Percentiles rank a stretch among this genome's conserved stretches.
Evolutionary conservation across 2,797 vertebrate genomes (phyloP).

Genomic region (Manis crassicaudata): DNA sequence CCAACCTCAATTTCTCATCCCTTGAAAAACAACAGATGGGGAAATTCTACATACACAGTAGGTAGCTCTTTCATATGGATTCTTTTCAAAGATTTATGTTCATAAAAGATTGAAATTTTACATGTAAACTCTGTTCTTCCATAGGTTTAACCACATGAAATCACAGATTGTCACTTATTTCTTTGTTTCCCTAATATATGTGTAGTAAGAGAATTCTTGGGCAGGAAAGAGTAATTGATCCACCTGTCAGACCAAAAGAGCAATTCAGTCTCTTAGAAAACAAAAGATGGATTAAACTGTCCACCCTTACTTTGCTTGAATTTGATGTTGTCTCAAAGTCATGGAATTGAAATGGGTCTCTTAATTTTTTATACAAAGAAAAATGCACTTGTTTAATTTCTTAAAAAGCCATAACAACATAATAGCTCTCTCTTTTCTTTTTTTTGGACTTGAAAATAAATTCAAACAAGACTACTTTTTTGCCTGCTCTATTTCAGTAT

Average conservation of each 20-base stretch:
- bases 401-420: not conserved
- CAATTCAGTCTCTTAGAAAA: not conserved
- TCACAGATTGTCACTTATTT: not conserved
- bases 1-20: not conserved
- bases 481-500: not conserved
- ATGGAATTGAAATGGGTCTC: conserved; percentile 35
- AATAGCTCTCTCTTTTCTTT: conserved; percentile 18
- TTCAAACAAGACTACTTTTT: conserved; percentile 20
- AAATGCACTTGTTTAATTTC: conserved; percentile 24
- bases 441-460: conserved; percentile 38
- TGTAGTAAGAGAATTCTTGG: not conserved
- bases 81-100: not conserved
- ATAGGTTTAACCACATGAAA: not conserved
- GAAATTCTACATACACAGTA: not conserved
- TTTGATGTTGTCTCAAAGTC: conserved; percentile 39
- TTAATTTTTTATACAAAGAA: conserved; percentile 59
- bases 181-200: not conserved
- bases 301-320: not conserved
- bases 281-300: conserved; percentile 33
- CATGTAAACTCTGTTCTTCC: not conserved
- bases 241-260: conserved; percentile 33
- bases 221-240: conserved; percentile 13
- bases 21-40: not conserved
- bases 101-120: not conserved
- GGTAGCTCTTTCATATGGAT: not conserved